These are phyloP conservation scores for Entomobrya proxima DNA, from an alignment of 2,888 invertebrate species.

Conservation along the genomic window DNA sequence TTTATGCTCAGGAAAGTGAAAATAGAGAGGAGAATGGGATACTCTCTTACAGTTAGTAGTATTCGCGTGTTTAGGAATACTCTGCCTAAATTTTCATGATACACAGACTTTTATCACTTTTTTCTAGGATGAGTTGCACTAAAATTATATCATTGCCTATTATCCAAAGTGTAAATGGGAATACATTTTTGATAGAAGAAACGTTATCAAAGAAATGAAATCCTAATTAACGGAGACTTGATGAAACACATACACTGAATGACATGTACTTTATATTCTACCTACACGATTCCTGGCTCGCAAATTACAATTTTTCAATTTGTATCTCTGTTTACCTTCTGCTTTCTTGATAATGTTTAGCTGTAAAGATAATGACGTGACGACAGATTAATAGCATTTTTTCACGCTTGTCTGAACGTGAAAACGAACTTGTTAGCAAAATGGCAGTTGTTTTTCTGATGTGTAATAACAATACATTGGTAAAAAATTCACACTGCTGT, in stretches of 20 bases:
- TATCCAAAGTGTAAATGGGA: too few species aligned
- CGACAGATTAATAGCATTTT: slow-evolving; percentile 8
- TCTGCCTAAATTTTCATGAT: neutral
- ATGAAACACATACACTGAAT: too few species aligned
- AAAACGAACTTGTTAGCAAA: slow-evolving; percentile 20
- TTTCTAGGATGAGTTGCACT: too few species aligned
- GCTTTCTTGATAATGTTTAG: neutral
- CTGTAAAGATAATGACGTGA: slow-evolving; percentile 12
- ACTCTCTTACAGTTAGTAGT: neutral
- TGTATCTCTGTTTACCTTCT: neutral
- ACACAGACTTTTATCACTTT: neutral
- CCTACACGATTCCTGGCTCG: neutral
- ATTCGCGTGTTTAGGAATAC: too few species aligned
- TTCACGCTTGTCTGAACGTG: slow-evolving; percentile 46
- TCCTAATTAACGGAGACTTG: too few species aligned
- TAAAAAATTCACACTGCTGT: slow-evolving; percentile 10
- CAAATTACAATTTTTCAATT: neutral
- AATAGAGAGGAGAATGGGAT: neutral
- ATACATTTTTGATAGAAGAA: too few species aligned
- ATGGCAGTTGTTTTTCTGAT: neutral
- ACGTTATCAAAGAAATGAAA: too few species aligned
- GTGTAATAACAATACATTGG: too few species aligned
- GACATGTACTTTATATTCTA: too few species aligned
- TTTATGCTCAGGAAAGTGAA: neutral
- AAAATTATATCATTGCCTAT: too few species aligned